Base-by-base conservation (phyloP, 2,113 vertebrate genomes). In the Tylochromis polylepis region DNA sequence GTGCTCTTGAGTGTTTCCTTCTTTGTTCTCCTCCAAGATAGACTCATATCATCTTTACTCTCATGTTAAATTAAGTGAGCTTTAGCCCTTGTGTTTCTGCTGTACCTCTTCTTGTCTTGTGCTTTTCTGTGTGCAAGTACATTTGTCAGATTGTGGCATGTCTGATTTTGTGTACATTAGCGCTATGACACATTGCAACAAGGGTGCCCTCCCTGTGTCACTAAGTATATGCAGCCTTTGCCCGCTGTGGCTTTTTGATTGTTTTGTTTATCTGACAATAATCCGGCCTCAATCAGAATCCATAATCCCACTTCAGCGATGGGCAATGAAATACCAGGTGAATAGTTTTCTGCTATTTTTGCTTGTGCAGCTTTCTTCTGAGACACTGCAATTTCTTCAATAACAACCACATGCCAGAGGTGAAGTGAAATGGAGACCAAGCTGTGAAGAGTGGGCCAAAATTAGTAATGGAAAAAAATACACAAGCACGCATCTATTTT, bases 1-100 rank as follows among this genome's bases (percentile, higher is more conserved):
- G 22, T 82, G 75, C 56, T 84, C 65, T 57, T 36, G 34, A 85
- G 75, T 58, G 70, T 77, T 82, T 79, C 84, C 16, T 60, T 62
- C 79, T 88, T 88, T 93, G 85, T 87, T 81, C 79, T 88, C 78
- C 70, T 67, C 24, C 11, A 5, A 11, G 67, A 77, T 79, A 70
- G 31, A 56, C 75, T 90, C 67, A 18, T 78, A 87, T 92, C 65
- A 87, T 91, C 90, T 80, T 77, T 78, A 79, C 70, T 72, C 77
- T 85, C 70, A 83, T 90, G 12, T 93, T 91, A 90, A 88, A 92
- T 90, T 87, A 88, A 92, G 56, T 85, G 41, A 85, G 65, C n/a
- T 43, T 90, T 34, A 75, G 77, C 18, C 27, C 15, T 3, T 2
- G 6, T 88, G 62, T 82, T 67, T 72, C 34, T 62, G 53, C 60